Evolutionary conservation across 2,888 invertebrate species (phyloP), one percentile per base, ranked within the genome.

Genomic region (Drosophila gaucha): DNA sequence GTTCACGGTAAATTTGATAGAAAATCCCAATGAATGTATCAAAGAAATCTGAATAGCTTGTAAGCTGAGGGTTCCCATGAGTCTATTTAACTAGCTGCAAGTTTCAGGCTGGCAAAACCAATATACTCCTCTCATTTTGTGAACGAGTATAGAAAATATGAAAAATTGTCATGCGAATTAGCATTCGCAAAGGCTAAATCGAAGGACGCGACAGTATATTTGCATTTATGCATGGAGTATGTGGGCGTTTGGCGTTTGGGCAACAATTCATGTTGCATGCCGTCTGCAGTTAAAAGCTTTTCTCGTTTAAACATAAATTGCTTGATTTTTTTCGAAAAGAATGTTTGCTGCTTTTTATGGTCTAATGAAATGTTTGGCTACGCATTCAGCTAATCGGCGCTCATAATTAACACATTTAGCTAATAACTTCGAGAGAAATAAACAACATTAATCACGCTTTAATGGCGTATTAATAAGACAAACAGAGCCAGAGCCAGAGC

Each of bases 371-470:
- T 67, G 26, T 26, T 10, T 4, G 44, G 31, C 20, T 41, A n/a
- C n/a, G n/a, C n/a, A n/a, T n/a, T 66, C 22, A 56, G 46, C 71
- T 85, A 87, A 82, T 78, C 79, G 76, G 60, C 50, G 62, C 76
- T 87, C 73, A 88, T 88, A 88, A 86, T 88, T 88, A 88, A 88
- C 87, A 86, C 84, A 84, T 84, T 86, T 86, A 69, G 82, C 82
- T 88, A 88, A 84, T 88, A 86, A 86, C 77, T 86, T 88, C 71
- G 56, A 66, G 74, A 66, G 86, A 80, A 88, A 77, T 84, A 88
- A 88, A 86, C 88, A 84, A 60, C 88, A 88, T 88, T 84, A 88
- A 88, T 85, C 88, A 86, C 79, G 67, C 74, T 80, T 73, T 80
- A 88, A 85, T 88, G 74, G 78, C 63, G 71, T 67, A 74, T 84